Percentiles rank a stretch among this genome's conserved stretches.
Conservation (phyloP, 2,797 vertebrate species). For the Enteromius afrohamiltoni region DNA sequence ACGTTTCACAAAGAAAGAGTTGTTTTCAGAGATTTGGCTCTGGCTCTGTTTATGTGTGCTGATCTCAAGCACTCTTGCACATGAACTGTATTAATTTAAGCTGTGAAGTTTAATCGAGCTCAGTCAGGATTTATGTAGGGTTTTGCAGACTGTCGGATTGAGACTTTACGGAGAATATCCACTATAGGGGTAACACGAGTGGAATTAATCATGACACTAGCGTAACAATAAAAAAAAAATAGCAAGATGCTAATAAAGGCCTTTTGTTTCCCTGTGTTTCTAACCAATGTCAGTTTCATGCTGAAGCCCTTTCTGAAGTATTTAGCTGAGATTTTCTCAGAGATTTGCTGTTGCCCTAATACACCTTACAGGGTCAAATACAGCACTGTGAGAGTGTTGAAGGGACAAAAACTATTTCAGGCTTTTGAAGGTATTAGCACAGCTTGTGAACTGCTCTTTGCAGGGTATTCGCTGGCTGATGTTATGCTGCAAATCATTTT, state of each 20-base stretch:
- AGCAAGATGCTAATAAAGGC: slow-evolving; percentile 52
- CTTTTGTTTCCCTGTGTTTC: slow-evolving; percentile 67
- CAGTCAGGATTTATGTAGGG: slow-evolving; percentile 52
- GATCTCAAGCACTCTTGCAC: slow-evolving; percentile 25
- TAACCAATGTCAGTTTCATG: slow-evolving; percentile 4
- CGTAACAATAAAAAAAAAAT: slow-evolving; percentile 66
- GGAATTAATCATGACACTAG: slow-evolving; percentile 73
- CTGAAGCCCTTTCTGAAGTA: slow-evolving; percentile 23
- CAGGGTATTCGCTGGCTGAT: not conserved
- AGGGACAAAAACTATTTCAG: slow-evolving; percentile 23
- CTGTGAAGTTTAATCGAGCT: slow-evolving; percentile 61
- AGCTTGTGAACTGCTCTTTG: slow-evolving; percentile 21
- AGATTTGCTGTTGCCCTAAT: slow-evolving; percentile 37
- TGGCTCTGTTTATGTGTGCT: slow-evolving; percentile 1
- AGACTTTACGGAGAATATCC: not conserved
- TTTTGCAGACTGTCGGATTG: slow-evolving; percentile 26
- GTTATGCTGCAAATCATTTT: not conserved
- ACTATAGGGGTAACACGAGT: slow-evolving; percentile 49
- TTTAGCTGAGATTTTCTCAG: slow-evolving; percentile 34
- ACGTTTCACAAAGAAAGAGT: not conserved
- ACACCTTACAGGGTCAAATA: slow-evolving; percentile 33
- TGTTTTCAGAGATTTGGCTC: not conserved
- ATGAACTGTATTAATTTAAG: slow-evolving; percentile 21
- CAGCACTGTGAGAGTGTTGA: slow-evolving; percentile 41
- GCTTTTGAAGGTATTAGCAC: slow-evolving; percentile 40